Evolutionary conservation across 2,888 invertebrate genomes (phyloP).

Genomic region (Scaptomyza parva): DNA sequence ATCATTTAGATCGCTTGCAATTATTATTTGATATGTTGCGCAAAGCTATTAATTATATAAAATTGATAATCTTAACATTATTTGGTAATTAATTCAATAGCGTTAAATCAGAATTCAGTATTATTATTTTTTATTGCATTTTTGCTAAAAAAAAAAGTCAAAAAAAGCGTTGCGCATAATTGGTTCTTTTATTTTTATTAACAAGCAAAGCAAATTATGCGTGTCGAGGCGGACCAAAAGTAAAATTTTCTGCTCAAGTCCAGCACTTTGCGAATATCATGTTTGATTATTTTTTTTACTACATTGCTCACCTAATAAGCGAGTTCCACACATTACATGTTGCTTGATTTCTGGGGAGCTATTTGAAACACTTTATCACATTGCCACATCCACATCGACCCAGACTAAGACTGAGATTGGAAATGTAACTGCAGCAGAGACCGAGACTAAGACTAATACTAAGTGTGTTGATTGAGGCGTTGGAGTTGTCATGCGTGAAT

Average conservation of each 20-base stretch:
- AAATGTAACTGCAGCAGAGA: conserved; percentile 25
- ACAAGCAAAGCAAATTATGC: no score
- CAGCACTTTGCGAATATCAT: conserved; percentile 65
- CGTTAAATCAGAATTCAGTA: neutral
- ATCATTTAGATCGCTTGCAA: conserved; percentile 13
- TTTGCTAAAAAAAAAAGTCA: conserved; percentile 2
- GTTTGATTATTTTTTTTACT: conserved; percentile 57
- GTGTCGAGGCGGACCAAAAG: conserved; percentile 3
- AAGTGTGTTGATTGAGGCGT: conserved; percentile 42
- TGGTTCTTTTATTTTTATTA: neutral
- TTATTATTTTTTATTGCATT: no score
- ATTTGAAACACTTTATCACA: conserved; percentile 31
- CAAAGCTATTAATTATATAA: conserved; percentile 3
- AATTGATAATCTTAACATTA: neutral
- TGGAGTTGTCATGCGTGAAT: conserved; percentile 25
- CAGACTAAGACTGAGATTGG: conserved; percentile 13
- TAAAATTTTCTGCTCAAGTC: conserved; percentile 18
- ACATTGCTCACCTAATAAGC: conserved; percentile 64
- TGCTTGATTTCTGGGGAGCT: conserved; percentile 30
- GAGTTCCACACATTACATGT: conserved; percentile 47
- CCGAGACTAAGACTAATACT: neutral
- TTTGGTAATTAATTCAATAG: neutral
- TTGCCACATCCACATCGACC: conserved; percentile 46
- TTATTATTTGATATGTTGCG: conserved; percentile 17
- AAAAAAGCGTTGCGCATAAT: conserved; percentile 1